Base-by-base conservation (phyloP, 2,888 invertebrate species). In the Mesopsocus fuscifrons region DNA sequence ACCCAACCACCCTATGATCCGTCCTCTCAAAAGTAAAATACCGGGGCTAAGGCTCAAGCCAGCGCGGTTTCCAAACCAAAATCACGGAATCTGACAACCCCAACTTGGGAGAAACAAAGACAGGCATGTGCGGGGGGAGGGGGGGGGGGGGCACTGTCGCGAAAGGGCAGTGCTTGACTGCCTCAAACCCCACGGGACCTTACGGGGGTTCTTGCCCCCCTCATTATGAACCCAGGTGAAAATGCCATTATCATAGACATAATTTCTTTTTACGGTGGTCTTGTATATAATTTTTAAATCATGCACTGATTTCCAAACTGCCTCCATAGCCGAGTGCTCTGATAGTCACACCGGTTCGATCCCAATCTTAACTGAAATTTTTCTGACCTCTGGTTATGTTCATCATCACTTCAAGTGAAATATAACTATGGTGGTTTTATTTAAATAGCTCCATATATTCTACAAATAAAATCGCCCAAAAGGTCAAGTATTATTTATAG, bases 171-270 rank as follows among this genome's bases (percentile, higher is more conserved):
- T 33, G 17, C 33, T 33, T 33, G 33, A 15, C 17, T 33, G 15
- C 33, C 33, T 33, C 33, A 33, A 33, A 33, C 17, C 33, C 17
- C 33, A 17, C 16, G 33, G 33, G 33, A 33, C 33, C 33, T 9
- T 33, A 33, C 15, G 17, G 33, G 33, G 33, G 9, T 11, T 9
- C 16, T 15, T 15, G 33, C 15, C 16, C 17, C 33, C 15, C 33
- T 33, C 33, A 33, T 33, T 33, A 33, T 15, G 16, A 33, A 33
- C 33, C 17, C 33, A 33, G 33, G 33, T 33, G 33, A 33, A 33
- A 33, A 33, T 33, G 33, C 17, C 33, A 33, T 33, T 33, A 33
- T 15, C 17, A 33, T 33, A 33, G 17, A 33, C 33, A 16, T 33
- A 16, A 33, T n/a, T n/a, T n/a, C n/a, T n/a, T n/a, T 30, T 30